phyloP scores from a whole-genome alignment of 1,140 invertebrate species.

The Heliconius hewitsoni region DNA sequence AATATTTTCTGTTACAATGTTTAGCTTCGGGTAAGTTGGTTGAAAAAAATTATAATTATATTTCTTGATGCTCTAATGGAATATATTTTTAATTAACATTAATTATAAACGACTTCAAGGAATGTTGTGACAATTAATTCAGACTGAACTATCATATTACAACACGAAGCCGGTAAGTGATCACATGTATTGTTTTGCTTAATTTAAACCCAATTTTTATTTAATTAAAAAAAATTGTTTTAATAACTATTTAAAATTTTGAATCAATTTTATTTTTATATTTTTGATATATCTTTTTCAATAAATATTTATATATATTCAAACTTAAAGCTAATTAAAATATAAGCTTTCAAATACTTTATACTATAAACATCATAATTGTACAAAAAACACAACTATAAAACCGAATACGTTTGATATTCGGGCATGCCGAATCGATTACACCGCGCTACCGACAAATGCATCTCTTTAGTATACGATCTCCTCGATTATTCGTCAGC shows the following conservation, averaged over 20 bases:
- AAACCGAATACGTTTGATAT: conserved; percentile 48
- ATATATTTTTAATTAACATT: not conserved
- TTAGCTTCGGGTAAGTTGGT: not conserved
- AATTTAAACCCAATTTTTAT: not conserved
- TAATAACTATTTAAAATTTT: too few species aligned
- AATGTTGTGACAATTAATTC: not conserved
- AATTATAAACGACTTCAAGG: not conserved
- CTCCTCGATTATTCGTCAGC: conserved; percentile 4
- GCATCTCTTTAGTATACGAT: conserved; percentile 21
- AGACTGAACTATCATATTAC: not conserved
- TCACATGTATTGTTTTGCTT: not conserved
- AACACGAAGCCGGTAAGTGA: not conserved
- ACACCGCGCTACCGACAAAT: conserved; percentile 55
- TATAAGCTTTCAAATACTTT: conserved; percentile 12
- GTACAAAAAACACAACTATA: conserved; percentile 33
- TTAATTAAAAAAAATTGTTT: too few species aligned
- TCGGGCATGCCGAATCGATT: conserved; percentile 62
- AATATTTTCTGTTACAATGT: not conserved
- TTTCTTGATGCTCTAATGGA: not conserved
- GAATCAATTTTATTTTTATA: too few species aligned
- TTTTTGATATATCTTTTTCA: too few species aligned
- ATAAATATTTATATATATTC: too few species aligned
- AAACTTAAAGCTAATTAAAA: too few species aligned
- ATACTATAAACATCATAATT: conserved; percentile 28
- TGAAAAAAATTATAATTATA: not conserved